These are phyloP conservation scores for Byasa hedistus DNA, from an alignment of 2,888 invertebrate genomes.

Conservation along the genomic window DNA sequence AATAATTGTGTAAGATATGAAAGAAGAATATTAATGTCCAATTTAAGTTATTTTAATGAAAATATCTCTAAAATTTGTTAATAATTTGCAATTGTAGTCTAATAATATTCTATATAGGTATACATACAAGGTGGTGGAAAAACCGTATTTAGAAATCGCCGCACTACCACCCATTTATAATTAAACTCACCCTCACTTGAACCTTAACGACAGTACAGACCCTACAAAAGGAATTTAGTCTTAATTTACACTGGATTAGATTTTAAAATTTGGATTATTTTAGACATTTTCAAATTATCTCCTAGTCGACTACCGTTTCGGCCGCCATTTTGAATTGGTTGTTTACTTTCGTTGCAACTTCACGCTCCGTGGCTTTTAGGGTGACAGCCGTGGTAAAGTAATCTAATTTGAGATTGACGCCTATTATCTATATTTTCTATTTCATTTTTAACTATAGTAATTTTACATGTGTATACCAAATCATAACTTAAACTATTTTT, in stretches of 20 bases:
- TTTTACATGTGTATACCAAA: not conserved
- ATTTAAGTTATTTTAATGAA: too few relatives aligned
- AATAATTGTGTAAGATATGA: too few relatives aligned
- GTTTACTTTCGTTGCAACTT: slow-evolving; percentile 57
- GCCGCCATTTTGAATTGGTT: slow-evolving; percentile 61
- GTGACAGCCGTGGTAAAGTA: slow-evolving; percentile 52
- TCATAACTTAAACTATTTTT: too few relatives aligned
- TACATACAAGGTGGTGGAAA: not conserved
- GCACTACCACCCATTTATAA: slow-evolving; percentile 21
- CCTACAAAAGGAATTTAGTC: slow-evolving; percentile 12
- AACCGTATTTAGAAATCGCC: slow-evolving; percentile 11
- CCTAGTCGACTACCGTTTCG: slow-evolving; percentile 19
- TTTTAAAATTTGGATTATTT: slow-evolving; percentile 17
- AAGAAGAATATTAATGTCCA: too few relatives aligned
- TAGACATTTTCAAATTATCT: slow-evolving; percentile 3
- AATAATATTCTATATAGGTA: too few relatives aligned
- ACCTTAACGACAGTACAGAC: slow-evolving; percentile 17
- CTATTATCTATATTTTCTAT: slow-evolving; percentile 34
- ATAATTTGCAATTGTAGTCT: too few relatives aligned
- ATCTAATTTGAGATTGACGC: slow-evolving; percentile 63
- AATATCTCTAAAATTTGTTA: too few relatives aligned
- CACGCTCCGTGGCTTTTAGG: slow-evolving; percentile 53
- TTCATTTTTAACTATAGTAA: not conserved
- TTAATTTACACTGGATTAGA: slow-evolving; percentile 17
- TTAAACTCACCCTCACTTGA: slow-evolving; percentile 26